A percentile compares a stretch with the other conserved stretches of the same genome.
phyloP scores from a whole-genome alignment of 2,888 invertebrate species.

The Ectobius pallidus region DNA sequence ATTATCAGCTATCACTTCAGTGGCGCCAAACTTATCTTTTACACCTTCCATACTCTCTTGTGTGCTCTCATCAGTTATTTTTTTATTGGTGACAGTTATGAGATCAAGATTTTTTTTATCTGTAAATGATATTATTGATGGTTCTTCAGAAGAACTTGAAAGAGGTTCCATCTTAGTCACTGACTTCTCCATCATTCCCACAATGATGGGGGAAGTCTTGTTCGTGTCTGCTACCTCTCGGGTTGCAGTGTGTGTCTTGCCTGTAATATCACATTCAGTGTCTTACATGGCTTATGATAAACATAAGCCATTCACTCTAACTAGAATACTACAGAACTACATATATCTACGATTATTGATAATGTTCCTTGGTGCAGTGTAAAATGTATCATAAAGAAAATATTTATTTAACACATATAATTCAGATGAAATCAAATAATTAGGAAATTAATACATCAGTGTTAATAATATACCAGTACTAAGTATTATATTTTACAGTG shows the following conservation, averaged over 20 bases:
- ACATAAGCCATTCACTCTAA: conserved; percentile 18
- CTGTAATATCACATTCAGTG: conserved; percentile 21
- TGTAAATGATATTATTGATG: background rate
- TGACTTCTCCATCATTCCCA: conserved; percentile 1
- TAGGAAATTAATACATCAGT: too few relatives aligned
- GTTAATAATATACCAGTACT: too few relatives aligned
- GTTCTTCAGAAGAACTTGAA: background rate
- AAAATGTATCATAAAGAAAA: too few relatives aligned
- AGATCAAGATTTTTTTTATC: too few relatives aligned
- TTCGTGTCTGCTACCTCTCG: conserved; percentile 17
- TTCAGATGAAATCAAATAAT: too few relatives aligned
- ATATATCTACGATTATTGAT: background rate
- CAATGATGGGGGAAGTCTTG: conserved; percentile 8
- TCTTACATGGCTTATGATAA: conserved; percentile 30
- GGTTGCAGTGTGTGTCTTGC: conserved; percentile 6
- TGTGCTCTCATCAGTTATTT: too few relatives aligned
- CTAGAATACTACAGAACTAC: background rate
- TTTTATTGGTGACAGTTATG: too few relatives aligned
- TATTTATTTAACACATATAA: too few relatives aligned
- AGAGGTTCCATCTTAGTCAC: background rate
- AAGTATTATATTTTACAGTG: too few relatives aligned
- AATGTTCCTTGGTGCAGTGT: conserved; percentile 36
- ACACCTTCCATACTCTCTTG: too few relatives aligned
- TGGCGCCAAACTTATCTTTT: too few relatives aligned
- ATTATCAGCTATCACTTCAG: too few relatives aligned